Conservation (phyloP, 2,888 invertebrate genomes). For the Herminia tarsipennalis region DNA sequence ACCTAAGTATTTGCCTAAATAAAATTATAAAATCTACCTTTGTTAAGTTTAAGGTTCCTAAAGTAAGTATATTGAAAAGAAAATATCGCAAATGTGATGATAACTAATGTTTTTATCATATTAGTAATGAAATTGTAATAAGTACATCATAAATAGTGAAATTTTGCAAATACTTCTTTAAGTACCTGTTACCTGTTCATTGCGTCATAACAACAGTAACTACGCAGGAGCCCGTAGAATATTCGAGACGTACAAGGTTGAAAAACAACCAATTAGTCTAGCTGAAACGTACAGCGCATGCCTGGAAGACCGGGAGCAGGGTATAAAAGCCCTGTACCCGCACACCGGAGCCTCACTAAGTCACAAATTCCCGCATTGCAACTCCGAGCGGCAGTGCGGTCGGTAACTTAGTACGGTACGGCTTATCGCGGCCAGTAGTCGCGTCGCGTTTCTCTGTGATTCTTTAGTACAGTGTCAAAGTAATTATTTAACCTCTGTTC, state of each 20-base stretch:
- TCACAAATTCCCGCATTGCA: not conserved
- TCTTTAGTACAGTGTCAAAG: slow-evolving; percentile 7
- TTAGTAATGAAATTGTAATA: not conserved
- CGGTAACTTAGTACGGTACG: slow-evolving; percentile 8
- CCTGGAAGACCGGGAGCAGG: not conserved
- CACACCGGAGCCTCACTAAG: slow-evolving; percentile 1
- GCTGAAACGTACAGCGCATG: not conserved
- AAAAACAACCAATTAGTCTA: too few relatives aligned
- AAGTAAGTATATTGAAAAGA: too few relatives aligned
- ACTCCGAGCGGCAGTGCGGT: slow-evolving; percentile 3
- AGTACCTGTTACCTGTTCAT: too few relatives aligned
- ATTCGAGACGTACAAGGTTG: too few relatives aligned
- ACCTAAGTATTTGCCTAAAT: too few relatives aligned
- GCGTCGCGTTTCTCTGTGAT: slow-evolving; percentile 1
- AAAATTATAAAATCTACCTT: too few relatives aligned
- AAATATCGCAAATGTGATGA: too few relatives aligned
- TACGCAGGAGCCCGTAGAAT: too few relatives aligned
- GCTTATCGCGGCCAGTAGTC: not conserved
- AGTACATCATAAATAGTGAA: too few relatives aligned
- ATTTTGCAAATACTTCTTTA: too few relatives aligned
- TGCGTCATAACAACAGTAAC: too few relatives aligned
- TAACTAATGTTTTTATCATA: not conserved
- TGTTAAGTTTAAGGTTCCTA: too few relatives aligned
- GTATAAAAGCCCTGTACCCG: slow-evolving; percentile 3
- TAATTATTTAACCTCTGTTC: slow-evolving; percentile 13